Base-by-base conservation (phyloP, 1,140 invertebrate species). In the Heliconius hewitsoni region DNA sequence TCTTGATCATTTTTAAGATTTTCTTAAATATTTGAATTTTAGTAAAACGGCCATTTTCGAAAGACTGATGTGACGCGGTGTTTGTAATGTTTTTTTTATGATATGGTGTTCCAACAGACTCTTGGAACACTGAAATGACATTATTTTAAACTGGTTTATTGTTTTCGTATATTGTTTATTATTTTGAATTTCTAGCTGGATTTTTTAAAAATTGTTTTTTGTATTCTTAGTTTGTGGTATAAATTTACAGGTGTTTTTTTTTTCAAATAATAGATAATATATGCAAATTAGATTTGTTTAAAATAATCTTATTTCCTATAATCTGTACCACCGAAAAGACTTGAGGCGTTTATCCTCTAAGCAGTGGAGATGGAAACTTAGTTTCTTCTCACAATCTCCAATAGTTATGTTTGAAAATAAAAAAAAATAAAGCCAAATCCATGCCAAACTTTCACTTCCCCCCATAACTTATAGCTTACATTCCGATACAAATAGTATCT, bases 361-460 rank as follows among this genome's bases (percentile, higher is more conserved):
- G 83, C 73, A 66, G 78, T 72, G 72, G 78, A 84, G 83, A 81
- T 75, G 71, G 82, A 87, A 89, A 89, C 87, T 81, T 84, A 86
- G 86, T 88, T 85, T 89, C 85, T n/a, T 73, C 73, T 70, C 71
- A 71, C 13, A 81, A 73, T 82, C 81, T 81, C 81, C 74, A 81
- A 46, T 84, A 77, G 78, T 81, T 85, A 81, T 83, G 73, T 86
- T 87, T 84, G 74, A 85, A 85, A 66, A 83, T 82, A 82, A 85
- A 83, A 75, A 37, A 46, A 16, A 46, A 80, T 71, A 81, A 89
- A 60, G 86, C 87, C 87, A 91, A 92, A 92, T 88, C 84, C 84
- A 74, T 71, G 84, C 82, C 83, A 87, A 85, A 85, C 84, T 80
- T 71, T 83, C 80, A 76, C 82, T 37, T 78, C 66, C 37, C 23